Base-by-base conservation (phyloP, 2,888 invertebrate genomes). In the Euspilapteryx auroguttella region DNA sequence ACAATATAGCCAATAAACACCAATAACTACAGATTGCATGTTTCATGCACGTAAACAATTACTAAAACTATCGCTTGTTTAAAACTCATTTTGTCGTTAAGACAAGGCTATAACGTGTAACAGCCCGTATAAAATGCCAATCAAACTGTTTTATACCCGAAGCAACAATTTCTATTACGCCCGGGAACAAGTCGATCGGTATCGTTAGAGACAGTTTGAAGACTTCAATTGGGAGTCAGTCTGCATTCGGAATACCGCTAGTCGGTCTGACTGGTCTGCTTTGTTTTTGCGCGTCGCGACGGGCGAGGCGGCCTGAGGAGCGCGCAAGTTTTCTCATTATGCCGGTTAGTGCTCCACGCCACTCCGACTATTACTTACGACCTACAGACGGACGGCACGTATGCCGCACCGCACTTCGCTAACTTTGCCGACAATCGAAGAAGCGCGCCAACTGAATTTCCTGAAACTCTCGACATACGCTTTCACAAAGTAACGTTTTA, bases 291-390 rank as follows among this genome's bases (percentile, higher is more conserved):
- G 38, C 38, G 35, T 34, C n/a, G 30, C 25, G 27, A 35, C 29
- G 38, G 39, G 42, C 7, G 14, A 12, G 8, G 25, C 14, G 14
- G 41, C 42, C 39, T 36, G 38, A 33, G 40, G 39, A 41, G 43
- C 46, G 46, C 42, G 46, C 54, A 71, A 73, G 66, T 73, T 71
- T 69, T 66, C 68, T 71, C 71, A 71, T 73, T 69, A 71, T 51
- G 52, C 49, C 51, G 52, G 47, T 57, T 55, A 58, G 51, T 53
- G 47, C 48, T 43, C 47, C 45, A 49, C 51, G 45, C 47, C 49
- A 49, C 55, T 55, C 47, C 47, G 48, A 52, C 52, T 51, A 46
- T 50, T 52, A 53, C 48, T 51, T 50, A 54, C 45, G 44, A 42
- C 39, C 49, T 51, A 52, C 54, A 55, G 55, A 46, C 44, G 33